Base-by-base conservation (phyloP, 2,888 invertebrate genomes). In the Operophtera brumata region DNA sequence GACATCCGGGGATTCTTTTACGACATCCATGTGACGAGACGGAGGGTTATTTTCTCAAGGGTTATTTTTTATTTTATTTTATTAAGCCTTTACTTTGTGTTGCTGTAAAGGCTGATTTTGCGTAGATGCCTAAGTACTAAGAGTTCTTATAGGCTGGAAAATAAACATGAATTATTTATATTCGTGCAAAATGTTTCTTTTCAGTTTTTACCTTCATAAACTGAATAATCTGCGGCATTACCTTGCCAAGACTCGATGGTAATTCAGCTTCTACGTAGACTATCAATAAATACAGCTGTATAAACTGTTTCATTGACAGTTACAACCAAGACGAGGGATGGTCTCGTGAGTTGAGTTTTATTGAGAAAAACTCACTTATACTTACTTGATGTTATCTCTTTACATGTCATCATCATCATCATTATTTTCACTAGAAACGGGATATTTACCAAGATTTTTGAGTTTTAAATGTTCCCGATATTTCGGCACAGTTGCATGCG, bases 271-370 rank as follows among this genome's bases (percentile, higher is more conserved):
- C 47, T 44, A 35, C 54, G 62, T 50, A 49, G 48, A 43, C 56
- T 46, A 47, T 57, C 37, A 42, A 56, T 63, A 61, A 65, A 65
- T 53, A 61, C 73, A 71, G 67, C 65, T 73, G 71, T 61, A 12
- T 53, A 67, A 69, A 72, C 60, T 61, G 40, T 56, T 59, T 56
- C 43, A 39, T 32, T 35, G 48, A 51, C 45, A 53, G 54, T 55
- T 44, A 39, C 58, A 43, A 59, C 48, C 60, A 47, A 51, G 36
- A 45, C 49, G 58, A 59, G 46, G 42, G 44, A 56, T 26, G 34
- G 11, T n/a, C 11, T 28, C 35, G 26, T 46, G 13, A 14, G 26
- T 41, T 35, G 13, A 14, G 13, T 46, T 40, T 44, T 44, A 44
- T 34, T 34, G 35, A n/a, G n/a, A n/a, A n/a, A n/a, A n/a, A n/a